phyloP scores from a whole-genome alignment of 2,113 vertebrate genomes.

The Meriones unguiculatus region DNA sequence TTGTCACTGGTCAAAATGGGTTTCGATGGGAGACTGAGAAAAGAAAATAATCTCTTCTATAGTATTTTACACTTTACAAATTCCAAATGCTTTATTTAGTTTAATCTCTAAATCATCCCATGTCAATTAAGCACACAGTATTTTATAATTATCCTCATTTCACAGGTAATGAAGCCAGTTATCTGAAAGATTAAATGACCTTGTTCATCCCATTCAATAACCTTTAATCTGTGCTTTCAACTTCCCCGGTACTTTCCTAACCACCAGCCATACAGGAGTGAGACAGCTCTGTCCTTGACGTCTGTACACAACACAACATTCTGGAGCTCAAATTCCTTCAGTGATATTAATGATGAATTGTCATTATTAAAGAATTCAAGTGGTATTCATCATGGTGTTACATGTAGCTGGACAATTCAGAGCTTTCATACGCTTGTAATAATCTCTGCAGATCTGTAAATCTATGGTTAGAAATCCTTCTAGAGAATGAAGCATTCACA shows the following conservation, averaged over 20 bases:
- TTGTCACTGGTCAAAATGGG: background rate
- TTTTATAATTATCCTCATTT: background rate
- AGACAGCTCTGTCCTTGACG: background rate
- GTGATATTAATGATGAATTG: background rate
- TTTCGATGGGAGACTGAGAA: background rate
- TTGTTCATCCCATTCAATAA: background rate
- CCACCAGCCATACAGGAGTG: background rate
- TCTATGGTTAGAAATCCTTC: background rate
- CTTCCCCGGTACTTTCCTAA: background rate
- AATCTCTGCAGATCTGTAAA: background rate
- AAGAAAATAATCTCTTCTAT: background rate
- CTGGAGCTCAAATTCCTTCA: background rate
- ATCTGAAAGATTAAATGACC: background rate
- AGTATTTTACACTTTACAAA: background rate
- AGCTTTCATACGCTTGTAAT: background rate
- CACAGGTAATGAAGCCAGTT: background rate
- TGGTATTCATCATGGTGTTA: background rate
- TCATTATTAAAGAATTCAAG: background rate
- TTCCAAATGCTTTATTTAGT: background rate
- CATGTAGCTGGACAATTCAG: background rate
- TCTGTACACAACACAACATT: background rate
- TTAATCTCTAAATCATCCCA: constrained; percentile 2
- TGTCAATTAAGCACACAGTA: background rate
- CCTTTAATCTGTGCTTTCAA: background rate
- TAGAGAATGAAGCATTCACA: background rate